Conservation (phyloP, 2,797 vertebrate species). For the Coendou prehensilis region DNA sequence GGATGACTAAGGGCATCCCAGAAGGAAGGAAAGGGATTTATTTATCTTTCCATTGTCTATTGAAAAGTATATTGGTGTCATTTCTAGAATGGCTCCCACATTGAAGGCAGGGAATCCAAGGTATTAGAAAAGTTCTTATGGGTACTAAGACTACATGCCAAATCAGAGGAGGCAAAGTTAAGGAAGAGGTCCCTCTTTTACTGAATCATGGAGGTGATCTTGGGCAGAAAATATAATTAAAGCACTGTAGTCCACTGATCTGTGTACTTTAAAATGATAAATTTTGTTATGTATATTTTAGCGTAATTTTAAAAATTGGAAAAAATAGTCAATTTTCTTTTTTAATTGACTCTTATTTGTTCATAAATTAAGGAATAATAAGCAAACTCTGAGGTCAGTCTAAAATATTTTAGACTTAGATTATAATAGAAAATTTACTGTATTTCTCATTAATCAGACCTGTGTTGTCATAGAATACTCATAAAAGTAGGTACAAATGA, state of each 20-base stretch:
- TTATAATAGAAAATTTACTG: background rate
- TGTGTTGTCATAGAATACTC: background rate
- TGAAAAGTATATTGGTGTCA: background rate
- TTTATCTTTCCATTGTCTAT: too few relatives aligned
- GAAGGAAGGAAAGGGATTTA: background rate
- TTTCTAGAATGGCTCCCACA: background rate
- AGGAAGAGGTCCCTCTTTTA: conserved; percentile 1
- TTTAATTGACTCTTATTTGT: conserved; percentile 1
- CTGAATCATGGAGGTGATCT: background rate
- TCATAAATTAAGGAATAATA: conserved; percentile 9
- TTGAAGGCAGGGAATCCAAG: background rate
- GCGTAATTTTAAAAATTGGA: background rate
- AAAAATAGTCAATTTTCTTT: conserved; percentile 13
- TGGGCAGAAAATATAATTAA: conserved; percentile 29
- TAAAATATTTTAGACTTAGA: conserved; percentile 50
- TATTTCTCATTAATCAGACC: conserved; percentile 3
- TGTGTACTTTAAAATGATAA: background rate
- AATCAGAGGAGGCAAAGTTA: background rate
- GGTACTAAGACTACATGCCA: background rate
- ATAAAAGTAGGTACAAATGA: background rate
- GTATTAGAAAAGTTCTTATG: background rate
- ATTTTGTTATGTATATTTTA: background rate
- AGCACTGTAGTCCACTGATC: background rate
- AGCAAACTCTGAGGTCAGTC: conserved; percentile 3
- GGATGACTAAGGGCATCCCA: background rate